Base-by-base conservation (phyloP, 2,113 vertebrate species). In the Hypomesus transpacificus region DNA sequence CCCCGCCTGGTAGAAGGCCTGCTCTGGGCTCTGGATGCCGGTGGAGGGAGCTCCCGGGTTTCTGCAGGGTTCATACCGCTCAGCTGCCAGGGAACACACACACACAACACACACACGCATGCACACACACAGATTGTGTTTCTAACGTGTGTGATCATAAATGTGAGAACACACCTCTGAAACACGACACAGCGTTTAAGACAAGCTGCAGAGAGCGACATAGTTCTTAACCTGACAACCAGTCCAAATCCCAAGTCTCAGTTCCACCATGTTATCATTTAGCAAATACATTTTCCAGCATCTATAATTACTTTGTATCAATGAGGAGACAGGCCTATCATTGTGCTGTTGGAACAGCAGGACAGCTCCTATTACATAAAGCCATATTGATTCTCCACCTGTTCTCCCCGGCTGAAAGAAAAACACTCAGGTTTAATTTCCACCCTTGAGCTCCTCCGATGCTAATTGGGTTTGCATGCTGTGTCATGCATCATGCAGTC, bases 21-120 rank as follows among this genome's bases (percentile, higher is more conserved):
- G 93, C 84, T 97, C 95, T 0, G 95, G 92, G 81, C 79, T 95
- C 84, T 95, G 95, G 69, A 89, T 83, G 18, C 95, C 94, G 0
- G 95, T 94, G 65, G 94, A 93, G 0, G 94, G 93, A n/a, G 92
- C 86, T 0, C 95, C 94, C 0, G 96, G 95, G 74, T 97, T 96
- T 74, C 91, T 92, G 87, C 97, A 98, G 0, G 96, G 96, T 84
- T 98, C 96, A 14, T 95, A 95, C 0, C 92, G 93, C 82, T 99
- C 96, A 63, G 90, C 97, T 99, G 84, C 13, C 54, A 59, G 6
- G 11, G 20, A 21, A 34, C 31, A 59, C 57, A 20, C 22, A 7
- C 18, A n/a, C 5, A 22, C 22, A n/a, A n/a, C 20, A 3, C 57
- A 59, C 20, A 22, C 18, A 20, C 20, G 3, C 57, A 59, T 8